phyloP scores from a whole-genome alignment of 35 echinoderm and acorn worm genomes.

The Diadema setosum region DNA sequence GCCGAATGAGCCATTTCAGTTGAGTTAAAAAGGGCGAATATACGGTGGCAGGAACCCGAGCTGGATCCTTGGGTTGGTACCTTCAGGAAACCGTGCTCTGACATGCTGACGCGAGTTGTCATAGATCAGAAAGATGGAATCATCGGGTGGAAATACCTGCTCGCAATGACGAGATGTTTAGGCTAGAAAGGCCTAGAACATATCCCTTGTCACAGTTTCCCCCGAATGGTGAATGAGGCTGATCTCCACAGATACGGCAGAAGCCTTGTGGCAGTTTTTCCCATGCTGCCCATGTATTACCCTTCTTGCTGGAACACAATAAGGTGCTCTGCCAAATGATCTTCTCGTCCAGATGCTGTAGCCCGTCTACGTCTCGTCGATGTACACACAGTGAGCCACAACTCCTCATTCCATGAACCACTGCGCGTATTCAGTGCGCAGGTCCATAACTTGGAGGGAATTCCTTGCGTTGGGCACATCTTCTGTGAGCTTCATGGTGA shows the following conservation, averaged over 20 bases:
- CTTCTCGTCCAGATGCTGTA: too few species aligned
- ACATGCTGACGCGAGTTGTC: not conserved
- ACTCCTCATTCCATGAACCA: too few species aligned
- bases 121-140: not conserved
- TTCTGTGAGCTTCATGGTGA: too few species aligned
- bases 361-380: too few species aligned
- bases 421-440: too few species aligned
- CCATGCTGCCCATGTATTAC: not conserved
- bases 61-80: not conserved
- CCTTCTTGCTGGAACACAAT: not conserved
- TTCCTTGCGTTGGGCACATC: too few species aligned
- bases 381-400: too few species aligned
- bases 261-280: not conserved
- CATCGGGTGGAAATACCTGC: not conserved
- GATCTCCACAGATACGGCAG: not conserved
- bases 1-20: constrained; percentile 22
- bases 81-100: not conserved
- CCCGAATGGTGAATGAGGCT: not conserved
- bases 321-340: too few species aligned
- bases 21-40: constrained; percentile 17
- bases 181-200: not conserved
- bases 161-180: not conserved
- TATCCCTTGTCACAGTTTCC: not conserved
- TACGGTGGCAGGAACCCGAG: not conserved
- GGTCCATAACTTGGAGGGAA: too few species aligned